Percentiles rank a stretch among this genome's conserved stretches.
Evolutionary conservation across 2,888 invertebrate genomes (phyloP).

Genomic region (Drosophila demipolita): DNA sequence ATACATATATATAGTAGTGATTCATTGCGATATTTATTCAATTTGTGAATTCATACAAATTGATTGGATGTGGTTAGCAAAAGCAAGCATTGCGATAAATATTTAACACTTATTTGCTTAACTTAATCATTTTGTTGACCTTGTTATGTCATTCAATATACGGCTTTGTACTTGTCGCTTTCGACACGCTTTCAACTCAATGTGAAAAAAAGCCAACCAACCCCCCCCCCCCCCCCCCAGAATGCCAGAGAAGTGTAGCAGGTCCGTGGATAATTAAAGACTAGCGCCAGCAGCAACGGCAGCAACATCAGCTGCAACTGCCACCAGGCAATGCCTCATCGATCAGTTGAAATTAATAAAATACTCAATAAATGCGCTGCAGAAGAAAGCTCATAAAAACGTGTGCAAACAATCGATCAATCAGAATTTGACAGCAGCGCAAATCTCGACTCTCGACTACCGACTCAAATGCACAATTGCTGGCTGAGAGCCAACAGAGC

Average conservation of each 20-base stretch:
- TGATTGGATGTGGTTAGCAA: not conserved
- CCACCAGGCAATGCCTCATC: slow-evolving; percentile 55
- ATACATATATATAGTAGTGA: not conserved
- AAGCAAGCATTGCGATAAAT: not conserved
- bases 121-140: slow-evolving; percentile 25
- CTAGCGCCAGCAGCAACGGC: slow-evolving; percentile 18
- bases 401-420: slow-evolving; percentile 82
- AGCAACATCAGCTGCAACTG: slow-evolving; percentile 13
- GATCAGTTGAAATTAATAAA: slow-evolving; percentile 80
- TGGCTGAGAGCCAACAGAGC: slow-evolving; percentile 14
- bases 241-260: slow-evolving; percentile 7
- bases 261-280: slow-evolving; percentile 41
- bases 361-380: slow-evolving; percentile 77
- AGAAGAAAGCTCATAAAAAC: slow-evolving; percentile 75
- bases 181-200: slow-evolving; percentile 45
- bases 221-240: slow-evolving; percentile 23
- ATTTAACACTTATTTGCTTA: not conserved
- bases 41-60: not conserved
- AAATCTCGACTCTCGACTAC: slow-evolving; percentile 33
- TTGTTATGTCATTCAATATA: slow-evolving; percentile 32
- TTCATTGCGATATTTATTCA: not conserved
- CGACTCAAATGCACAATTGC: slow-evolving; percentile 30
- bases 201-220: not conserved
- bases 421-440: slow-evolving; percentile 73
- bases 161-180: slow-evolving; percentile 30